Conservation (phyloP, 2,797 vertebrate species). For the Cirrhinus molitorella region DNA sequence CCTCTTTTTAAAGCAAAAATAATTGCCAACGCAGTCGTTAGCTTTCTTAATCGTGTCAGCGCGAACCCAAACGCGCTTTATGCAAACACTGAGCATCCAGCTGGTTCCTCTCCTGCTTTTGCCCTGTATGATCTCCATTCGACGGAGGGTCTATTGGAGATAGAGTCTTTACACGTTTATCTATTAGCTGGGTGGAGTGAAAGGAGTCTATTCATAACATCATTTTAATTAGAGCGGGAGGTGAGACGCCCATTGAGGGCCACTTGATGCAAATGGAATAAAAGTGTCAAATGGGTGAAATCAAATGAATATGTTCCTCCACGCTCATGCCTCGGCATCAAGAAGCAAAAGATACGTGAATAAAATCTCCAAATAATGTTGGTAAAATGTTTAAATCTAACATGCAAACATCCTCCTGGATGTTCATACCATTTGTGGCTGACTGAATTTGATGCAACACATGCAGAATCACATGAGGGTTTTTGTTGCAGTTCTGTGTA, state of each 20-base stretch:
- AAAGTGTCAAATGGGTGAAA: slow-evolving; percentile 47
- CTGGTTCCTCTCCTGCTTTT: slow-evolving; percentile 46
- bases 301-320: slow-evolving; percentile 36
- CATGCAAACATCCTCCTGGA: not conserved
- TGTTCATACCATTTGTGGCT: not conserved
- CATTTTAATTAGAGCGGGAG: slow-evolving; percentile 58
- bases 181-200: slow-evolving; percentile 49
- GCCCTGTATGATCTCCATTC: slow-evolving; percentile 38
- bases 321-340: not conserved
- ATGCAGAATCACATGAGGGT: not conserved
- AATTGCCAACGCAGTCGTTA: slow-evolving; percentile 14
- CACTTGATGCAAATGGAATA: slow-evolving; percentile 55
- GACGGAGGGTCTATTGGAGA: slow-evolving; percentile 29
- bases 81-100: slow-evolving; percentile 48
- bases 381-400: not conserved
- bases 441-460: not conserved
- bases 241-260: slow-evolving; percentile 52
- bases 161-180: slow-evolving; percentile 45
- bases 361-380: not conserved
- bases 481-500: slow-evolving; percentile 5
- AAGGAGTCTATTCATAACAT: slow-evolving; percentile 56
- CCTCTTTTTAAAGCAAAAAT: slow-evolving; percentile 16
- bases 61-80: slow-evolving; percentile 28
- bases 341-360: not conserved
- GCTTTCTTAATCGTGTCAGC: slow-evolving; percentile 24